phyloP scores from a whole-genome alignment of 1,140 invertebrate genomes.

The Drosophila bifasciata region DNA sequence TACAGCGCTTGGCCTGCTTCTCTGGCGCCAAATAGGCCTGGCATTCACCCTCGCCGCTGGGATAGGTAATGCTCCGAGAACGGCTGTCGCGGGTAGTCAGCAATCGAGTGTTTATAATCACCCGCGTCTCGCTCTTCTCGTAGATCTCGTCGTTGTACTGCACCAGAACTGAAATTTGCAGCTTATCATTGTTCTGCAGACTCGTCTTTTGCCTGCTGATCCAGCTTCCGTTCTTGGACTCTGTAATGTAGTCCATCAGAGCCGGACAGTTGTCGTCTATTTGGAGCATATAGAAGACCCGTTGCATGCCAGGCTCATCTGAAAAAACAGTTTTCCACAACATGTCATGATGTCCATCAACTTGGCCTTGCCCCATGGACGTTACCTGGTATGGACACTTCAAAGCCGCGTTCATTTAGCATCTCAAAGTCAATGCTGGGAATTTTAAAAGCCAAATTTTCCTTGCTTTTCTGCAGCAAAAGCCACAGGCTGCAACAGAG shows the following conservation, averaged over 20 bases:
- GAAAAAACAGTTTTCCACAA: neutral
- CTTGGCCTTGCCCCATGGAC: neutral
- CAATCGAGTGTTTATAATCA: constrained; percentile 56
- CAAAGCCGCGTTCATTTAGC: constrained; percentile 50
- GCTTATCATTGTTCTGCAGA: constrained; percentile 64
- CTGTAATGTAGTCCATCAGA: constrained; percentile 66
- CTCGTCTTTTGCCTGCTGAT: constrained; percentile 34
- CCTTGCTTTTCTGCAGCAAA: neutral
- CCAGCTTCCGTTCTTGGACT: constrained; percentile 52
- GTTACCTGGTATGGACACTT: constrained; percentile 71
- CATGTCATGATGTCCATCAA: neutral
- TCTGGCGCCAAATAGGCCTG: constrained; percentile 16
- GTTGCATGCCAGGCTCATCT: constrained; percentile 62
- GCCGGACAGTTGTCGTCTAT: constrained; percentile 60
- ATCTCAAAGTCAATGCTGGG: constrained; percentile 59
- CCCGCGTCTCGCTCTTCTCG: constrained; percentile 61
- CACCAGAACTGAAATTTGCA: constrained; percentile 57
- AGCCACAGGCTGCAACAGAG: neutral
- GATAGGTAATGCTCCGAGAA: constrained; percentile 24
- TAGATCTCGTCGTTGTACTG: constrained; percentile 62
- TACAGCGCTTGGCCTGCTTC: constrained; percentile 34
- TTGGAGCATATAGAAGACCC: constrained; percentile 66
- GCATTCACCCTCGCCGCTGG: constrained; percentile 29
- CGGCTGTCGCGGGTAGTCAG: constrained; percentile 37
- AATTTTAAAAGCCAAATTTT: constrained; percentile 40